phyloP scores from a whole-genome alignment of 1,140 invertebrate species.

The Drosophila jambulina region DNA sequence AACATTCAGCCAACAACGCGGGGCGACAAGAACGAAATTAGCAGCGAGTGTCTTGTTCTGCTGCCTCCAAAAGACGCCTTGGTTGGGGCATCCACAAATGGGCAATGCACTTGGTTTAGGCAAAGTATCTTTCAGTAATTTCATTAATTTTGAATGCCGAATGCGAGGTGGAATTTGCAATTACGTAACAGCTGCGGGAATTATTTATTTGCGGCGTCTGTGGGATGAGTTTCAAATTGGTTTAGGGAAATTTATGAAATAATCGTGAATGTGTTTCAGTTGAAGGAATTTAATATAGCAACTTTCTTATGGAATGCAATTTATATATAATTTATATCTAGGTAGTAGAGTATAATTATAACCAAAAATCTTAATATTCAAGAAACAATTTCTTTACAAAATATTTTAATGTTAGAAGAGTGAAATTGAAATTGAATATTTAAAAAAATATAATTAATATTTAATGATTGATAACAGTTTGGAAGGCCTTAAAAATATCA shows the following conservation, averaged over 20 bases:
- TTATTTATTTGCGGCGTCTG: slow-evolving; percentile 5
- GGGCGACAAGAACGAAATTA: slow-evolving; percentile 34
- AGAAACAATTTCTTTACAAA: too few relatives aligned
- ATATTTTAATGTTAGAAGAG: too few relatives aligned
- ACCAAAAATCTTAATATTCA: too few relatives aligned
- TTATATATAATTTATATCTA: too few relatives aligned
- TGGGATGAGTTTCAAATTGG: background rate
- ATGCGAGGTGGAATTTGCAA: slow-evolving; percentile 1
- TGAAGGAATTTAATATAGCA: too few relatives aligned
- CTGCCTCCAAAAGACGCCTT: slow-evolving; percentile 4
- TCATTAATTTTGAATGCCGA: slow-evolving; percentile 11
- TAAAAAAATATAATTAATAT: too few relatives aligned
- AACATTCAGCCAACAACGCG: slow-evolving; percentile 30
- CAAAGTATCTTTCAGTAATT: slow-evolving; percentile 22
- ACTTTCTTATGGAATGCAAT: background rate
- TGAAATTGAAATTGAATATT: too few relatives aligned
- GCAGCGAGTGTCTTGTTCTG: slow-evolving; percentile 29
- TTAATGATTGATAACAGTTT: too few relatives aligned
- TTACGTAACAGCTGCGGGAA: slow-evolving; percentile 3
- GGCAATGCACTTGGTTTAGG: slow-evolving; percentile 31
- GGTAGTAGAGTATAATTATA: too few relatives aligned
- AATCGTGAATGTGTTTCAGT: background rate
- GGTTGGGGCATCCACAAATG: slow-evolving; percentile 26
- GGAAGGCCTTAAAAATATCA: too few relatives aligned
- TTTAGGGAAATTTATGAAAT: background rate